Conservation (phyloP, 2,888 invertebrate genomes). For the Patella caerulea region DNA sequence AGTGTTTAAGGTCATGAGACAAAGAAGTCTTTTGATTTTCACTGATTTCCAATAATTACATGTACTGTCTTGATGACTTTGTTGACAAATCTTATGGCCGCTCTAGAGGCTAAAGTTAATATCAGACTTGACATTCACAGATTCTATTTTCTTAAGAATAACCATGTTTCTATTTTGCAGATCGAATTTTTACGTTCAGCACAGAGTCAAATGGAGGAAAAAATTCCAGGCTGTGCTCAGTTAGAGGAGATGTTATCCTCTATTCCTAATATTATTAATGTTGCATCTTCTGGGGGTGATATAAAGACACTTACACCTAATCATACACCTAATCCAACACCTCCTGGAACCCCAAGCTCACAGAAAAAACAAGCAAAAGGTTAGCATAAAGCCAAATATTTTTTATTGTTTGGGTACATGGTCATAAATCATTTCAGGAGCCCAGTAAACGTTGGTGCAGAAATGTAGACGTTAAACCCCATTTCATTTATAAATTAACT, state of each 20-base stretch:
- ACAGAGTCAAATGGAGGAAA: conserved; percentile 54
- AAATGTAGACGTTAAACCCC: too few relatives aligned
- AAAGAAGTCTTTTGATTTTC: not conserved
- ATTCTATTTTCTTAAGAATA: too few relatives aligned
- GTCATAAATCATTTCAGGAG: too few relatives aligned
- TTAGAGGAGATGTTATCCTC: conserved; percentile 69
- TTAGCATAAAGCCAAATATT: conserved; percentile 11
- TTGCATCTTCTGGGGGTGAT: conserved; percentile 22
- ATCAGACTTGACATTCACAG: not conserved
- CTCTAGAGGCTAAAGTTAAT: too few relatives aligned
- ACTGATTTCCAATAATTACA: not conserved
- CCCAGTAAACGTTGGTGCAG: too few relatives aligned
- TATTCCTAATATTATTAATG: conserved; percentile 59
- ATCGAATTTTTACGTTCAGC: conserved; percentile 70
- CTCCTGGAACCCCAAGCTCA: conserved; percentile 62
- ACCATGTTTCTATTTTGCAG: conserved; percentile 50
- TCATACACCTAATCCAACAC: conserved; percentile 56
- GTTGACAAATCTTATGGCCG: too few relatives aligned
- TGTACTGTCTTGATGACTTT: too few relatives aligned
- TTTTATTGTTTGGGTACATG: too few relatives aligned
- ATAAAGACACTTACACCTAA: conserved; percentile 35
- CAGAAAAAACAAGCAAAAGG: conserved; percentile 50
- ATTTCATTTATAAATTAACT: too few relatives aligned
- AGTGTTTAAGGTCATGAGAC: too few relatives aligned
- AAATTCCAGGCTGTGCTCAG: conserved; percentile 65